A percentile compares a stretch with the other conserved stretches of the same genome.
Conservation (phyloP, 2,797 vertebrate species). For the Nyctibius grandis region DNA sequence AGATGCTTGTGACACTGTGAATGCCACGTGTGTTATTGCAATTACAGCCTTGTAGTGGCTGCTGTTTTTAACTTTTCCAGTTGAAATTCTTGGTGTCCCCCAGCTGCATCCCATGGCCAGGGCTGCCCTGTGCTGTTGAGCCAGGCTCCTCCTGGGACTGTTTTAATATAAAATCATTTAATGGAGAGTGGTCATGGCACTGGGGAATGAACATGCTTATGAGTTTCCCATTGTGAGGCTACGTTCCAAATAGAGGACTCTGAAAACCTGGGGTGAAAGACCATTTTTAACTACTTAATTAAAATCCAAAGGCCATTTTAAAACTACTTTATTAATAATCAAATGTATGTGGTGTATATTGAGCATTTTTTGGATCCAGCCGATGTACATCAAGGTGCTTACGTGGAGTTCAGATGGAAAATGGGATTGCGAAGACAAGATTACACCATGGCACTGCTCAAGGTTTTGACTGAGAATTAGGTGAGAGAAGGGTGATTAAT, state of each 20-base stretch:
- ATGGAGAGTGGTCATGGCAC: too few species aligned
- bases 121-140: neutral
- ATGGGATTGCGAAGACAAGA: rapidly evolving
- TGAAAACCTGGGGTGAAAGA: too few species aligned
- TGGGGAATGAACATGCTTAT: too few species aligned
- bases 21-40: rapidly evolving
- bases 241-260: too few species aligned
- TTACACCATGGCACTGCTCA: neutral
- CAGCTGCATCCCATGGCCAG: rapidly evolving
- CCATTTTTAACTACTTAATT: neutral
- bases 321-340: neutral
- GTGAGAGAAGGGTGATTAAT: neutral
- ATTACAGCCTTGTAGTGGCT: neutral
- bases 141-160: neutral
- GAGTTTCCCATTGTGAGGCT: too few species aligned
- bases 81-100: neutral
- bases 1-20: neutral
- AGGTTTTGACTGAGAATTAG: neutral
- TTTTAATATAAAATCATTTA: neutral
- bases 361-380: neutral
- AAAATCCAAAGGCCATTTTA: neutral
- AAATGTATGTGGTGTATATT: neutral
- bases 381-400: neutral
- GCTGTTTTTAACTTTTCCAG: neutral
- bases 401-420: neutral